These are phyloP conservation scores for Amiota mariae DNA, from an alignment of 2,888 invertebrate species.

Conservation along the genomic window DNA sequence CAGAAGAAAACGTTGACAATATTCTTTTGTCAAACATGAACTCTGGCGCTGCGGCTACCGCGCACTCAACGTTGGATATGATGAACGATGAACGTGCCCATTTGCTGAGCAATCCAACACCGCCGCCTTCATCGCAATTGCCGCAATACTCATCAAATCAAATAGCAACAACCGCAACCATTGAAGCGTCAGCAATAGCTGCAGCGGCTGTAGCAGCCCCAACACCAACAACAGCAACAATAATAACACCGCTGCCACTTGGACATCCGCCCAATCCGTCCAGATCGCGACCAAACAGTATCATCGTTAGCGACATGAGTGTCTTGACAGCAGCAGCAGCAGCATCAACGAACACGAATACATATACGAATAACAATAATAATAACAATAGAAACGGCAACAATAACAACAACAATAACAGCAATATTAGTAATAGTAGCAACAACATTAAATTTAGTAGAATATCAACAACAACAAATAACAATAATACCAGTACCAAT, in stretches of 20 bases:
- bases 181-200: constrained; percentile 35
- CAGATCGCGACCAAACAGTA: constrained; percentile 43
- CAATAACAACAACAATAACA: constrained; percentile 57
- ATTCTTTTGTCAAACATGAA: constrained; percentile 19
- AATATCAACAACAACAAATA: constrained; percentile 30
- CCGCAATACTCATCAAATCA: constrained; percentile 42
- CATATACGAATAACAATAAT: constrained; percentile 20
- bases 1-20: background rate
- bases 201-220: constrained; percentile 14
- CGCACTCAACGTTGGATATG: no score
- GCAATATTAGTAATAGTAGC: constrained; percentile 32
- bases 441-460: constrained; percentile 29
- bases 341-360: constrained; percentile 8
- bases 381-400: constrained; percentile 41
- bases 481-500: constrained; percentile 45
- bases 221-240: constrained; percentile 45
- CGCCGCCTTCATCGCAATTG: constrained; percentile 46
- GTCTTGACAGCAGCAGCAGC: constrained; percentile 28
- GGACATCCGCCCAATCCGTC: constrained; percentile 57
- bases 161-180: constrained; percentile 36
- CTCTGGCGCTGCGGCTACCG: background rate
- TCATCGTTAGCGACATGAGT: constrained; percentile 32
- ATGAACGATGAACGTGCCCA: constrained; percentile 67
- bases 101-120: constrained; percentile 55
- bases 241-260: constrained; percentile 56